Evolutionary conservation across 2,888 invertebrate genomes (phyloP), one percentile per base, ranked within the genome.

Genomic region (Heliconius sara): DNA sequence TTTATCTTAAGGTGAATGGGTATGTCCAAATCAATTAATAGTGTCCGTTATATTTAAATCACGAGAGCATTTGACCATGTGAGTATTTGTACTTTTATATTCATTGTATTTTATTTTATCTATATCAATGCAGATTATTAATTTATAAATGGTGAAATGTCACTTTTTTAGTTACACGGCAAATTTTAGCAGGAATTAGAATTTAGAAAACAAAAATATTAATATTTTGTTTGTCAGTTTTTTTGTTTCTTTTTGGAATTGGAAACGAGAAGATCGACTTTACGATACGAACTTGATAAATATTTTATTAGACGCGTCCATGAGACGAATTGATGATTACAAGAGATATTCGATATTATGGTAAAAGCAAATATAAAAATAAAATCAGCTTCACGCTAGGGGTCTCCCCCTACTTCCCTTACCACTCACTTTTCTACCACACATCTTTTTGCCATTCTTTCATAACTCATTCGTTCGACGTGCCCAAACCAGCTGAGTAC

Each of bases 1-100:
- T 85, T 84, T 81, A 79, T 70, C 57, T 25, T 47, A 60, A 77
- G 60, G 68, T 73, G 73, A 52, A 43, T 30, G 19, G 30, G 67
- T 66, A 71, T 72, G 52, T 72, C 63, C 39, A 30, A 70, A 65
- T 39, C 22, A 43, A 63, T 65, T 43, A 73, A 10, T 52, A 10
- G 30, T 52, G 67, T 57, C 79, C 72, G 79, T 73, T 76, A 77
- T 52, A 60, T 72, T 67, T 27, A 27, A 57, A 65, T 47, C 16
- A 70, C 16, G 12, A 43, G 22, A 67, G 39, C n/a, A 43, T 43
- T 68, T 12, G 10, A 16, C 39, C n/a, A 39, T 70, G 25, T 7
- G 16, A 43, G 25, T 47, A 47, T 25, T 25, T 27, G 25, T 43
- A 43, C 1, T 2, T 39, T n/a, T 43, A 1, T 70, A 68, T n/a